Evolutionary conservation across 2,888 invertebrate species (phyloP), one percentile per base, ranked within the genome.

Genomic region (Netelia fuscicornis): DNA sequence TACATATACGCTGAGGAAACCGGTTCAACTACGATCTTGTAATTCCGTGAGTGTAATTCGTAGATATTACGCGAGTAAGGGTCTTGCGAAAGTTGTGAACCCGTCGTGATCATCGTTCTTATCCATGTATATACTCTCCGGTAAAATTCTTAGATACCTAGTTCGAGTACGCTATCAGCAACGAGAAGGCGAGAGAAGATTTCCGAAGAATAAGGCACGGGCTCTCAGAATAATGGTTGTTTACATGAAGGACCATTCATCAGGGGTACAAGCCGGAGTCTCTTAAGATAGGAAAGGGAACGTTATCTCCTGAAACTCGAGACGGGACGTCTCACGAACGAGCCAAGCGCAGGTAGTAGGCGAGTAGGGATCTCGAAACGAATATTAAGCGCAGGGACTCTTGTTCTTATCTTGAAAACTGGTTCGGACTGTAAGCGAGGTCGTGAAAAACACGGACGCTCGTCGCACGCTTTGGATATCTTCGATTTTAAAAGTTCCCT

Each of bases 221-320:
- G 54, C 67, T 48, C 52, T 75, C 44, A 56, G 84, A 62, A 78
- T 86, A 87, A 86, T 72, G 85, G 82, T 84, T 83, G 84, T 82
- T 78, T 65, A 84, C 84, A 77, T 76, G 71, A 80, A 75, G 74
- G 81, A 77, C 79, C 86, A 88, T 89, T 89, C 87, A 86, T 90
- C 87, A 87, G 86, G 70, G 80, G 75, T 72, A 84, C 70, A 65
- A 67, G 56, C 81, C 56, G 68, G 48, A 64, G 72, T 52, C 77
- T 67, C 54, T 48, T 42, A 71, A 85, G 83, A 83, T 80, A 80
- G 72, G 54, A 25, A 23, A 44, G 54, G 52, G 72, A 44, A 78
- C 77, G 82, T 83, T 85, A 85, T 85, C 85, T 83, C 42, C 37
- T 83, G 80, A 85, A 83, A 85, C 80, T 83, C 72, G 65, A 83